Conservation (phyloP, 2,113 vertebrate genomes). For the Hystrix brachyura region DNA sequence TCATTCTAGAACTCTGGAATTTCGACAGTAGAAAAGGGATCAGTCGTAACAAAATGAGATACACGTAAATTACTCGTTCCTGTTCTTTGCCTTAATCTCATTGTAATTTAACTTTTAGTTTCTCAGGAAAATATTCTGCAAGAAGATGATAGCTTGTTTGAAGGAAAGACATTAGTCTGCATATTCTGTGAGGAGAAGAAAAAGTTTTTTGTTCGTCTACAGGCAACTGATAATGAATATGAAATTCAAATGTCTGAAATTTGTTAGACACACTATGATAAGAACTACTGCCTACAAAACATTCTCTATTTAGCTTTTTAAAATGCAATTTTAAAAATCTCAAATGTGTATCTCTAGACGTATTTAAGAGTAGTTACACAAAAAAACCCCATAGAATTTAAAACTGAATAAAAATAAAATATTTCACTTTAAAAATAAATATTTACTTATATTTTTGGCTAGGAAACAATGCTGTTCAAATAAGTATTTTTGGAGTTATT, state of each 20-base stretch:
- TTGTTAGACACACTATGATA: conserved; percentile 7
- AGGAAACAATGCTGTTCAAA: not conserved
- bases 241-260: conserved; percentile 75
- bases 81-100: conserved; percentile 57
- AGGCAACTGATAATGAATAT: conserved; percentile 79
- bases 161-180: conserved; percentile 15
- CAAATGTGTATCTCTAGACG: conserved; percentile 32
- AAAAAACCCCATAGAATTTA: conserved; percentile 54
- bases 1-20: not conserved
- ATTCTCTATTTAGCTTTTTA: conserved; percentile 67
- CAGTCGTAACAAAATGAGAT: not conserved
- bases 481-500: not conserved
- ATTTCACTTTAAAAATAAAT: not conserved
- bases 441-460: not conserved
- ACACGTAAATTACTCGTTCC: not conserved
- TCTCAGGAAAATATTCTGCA: conserved; percentile 10
- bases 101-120: conserved; percentile 53
- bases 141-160: conserved; percentile 25
- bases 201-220: conserved; percentile 54
- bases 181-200: not conserved
- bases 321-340: conserved; percentile 37
- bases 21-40: not conserved
- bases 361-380: conserved; percentile 33
- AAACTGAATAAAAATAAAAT: conserved; percentile 23
- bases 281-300: conserved; percentile 58